Base-by-base conservation (phyloP, 2,797 vertebrate genomes). In the Lacerta agilis region DNA sequence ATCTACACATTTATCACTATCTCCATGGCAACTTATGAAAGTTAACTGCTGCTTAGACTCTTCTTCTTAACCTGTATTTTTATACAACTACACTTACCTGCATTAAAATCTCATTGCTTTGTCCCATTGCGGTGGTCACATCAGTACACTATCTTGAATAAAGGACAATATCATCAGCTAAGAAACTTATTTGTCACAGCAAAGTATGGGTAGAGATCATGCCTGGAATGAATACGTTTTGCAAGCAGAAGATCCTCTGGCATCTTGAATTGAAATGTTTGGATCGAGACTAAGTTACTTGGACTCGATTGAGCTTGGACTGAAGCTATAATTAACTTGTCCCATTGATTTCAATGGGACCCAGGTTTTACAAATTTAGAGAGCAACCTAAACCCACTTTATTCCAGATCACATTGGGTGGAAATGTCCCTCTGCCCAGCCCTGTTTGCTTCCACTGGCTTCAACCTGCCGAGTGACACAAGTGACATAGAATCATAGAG, bases 1-100 rank as follows among this genome's bases (percentile, higher is more conserved):
- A 83, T 83, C 80, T 82, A 6, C 61, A 78, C 80, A 69, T 77
- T 55, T 55, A 49, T 87, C 86, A 87, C 72, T 18, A 83, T 87
- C 80, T 36, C 33, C 80, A 78, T 82, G 72, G 80, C 33, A 83
- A 67, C 73, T 83, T 77, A 25, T 29, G 61, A 27, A 67, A 77
- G 73, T 77, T 67, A 87, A 82, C 20, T 38, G 61, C 27, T 67
- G 41, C 61, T 87, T 38, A 49, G 58, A 58, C 58, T n/a, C n/a
- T 66, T 29, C n/a, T 76, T 67, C 29, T 76, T 75, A 36, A 27
- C 82, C 64, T 67, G 43, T n/a, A 55, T 25, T 77, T 49, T 58
- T 36, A 29, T 11, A 13, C n/a, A 29, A 27, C 79, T 82, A 18
- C 15, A 36, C 36, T 6, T 33, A 27, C 18, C n/a, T 6, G 61